Percentiles rank a stretch among this genome's conserved stretches.
Conservation (phyloP, 2,113 vertebrate genomes). For the Motacilla tschutschensis region DNA sequence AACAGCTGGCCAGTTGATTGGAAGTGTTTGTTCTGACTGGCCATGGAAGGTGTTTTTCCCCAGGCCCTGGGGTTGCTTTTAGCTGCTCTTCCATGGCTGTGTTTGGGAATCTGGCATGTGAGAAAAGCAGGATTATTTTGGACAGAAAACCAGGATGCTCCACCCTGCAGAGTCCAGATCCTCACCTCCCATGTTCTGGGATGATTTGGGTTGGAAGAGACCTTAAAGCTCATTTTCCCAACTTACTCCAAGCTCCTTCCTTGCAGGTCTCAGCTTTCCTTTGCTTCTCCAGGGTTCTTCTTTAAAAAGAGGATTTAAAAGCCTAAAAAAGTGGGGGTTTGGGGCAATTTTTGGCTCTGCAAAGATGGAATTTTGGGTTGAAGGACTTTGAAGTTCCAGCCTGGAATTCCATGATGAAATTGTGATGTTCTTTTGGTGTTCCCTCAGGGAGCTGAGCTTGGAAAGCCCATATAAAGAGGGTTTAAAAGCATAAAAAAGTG, state of each 20-base stretch:
- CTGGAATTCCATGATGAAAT: neutral
- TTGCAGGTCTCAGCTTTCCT: neutral
- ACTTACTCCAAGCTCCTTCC: neutral
- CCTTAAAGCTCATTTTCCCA: neutral
- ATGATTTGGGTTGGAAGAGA: neutral
- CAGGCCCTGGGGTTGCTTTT: neutral
- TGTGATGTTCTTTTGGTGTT: neutral
- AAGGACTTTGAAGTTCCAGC: neutral
- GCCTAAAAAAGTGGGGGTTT: neutral
- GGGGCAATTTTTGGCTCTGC: neutral
- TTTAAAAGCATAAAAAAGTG: neutral
- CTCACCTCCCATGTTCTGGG: fast-evolving
- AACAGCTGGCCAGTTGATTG: neutral
- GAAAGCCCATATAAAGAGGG: neutral
- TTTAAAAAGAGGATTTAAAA: neutral
- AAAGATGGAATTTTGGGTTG: neutral
- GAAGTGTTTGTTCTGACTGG: neutral
- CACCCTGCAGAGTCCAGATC: neutral
- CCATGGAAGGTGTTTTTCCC: neutral
- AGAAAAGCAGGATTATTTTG: neutral
- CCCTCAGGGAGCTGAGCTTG: neutral
- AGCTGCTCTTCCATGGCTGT: neutral
- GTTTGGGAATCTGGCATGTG: neutral
- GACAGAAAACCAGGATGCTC: fast-evolving
- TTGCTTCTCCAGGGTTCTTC: neutral